Conservation (phyloP, 2,797 vertebrate species). For the Eospalax fontanierii region DNA sequence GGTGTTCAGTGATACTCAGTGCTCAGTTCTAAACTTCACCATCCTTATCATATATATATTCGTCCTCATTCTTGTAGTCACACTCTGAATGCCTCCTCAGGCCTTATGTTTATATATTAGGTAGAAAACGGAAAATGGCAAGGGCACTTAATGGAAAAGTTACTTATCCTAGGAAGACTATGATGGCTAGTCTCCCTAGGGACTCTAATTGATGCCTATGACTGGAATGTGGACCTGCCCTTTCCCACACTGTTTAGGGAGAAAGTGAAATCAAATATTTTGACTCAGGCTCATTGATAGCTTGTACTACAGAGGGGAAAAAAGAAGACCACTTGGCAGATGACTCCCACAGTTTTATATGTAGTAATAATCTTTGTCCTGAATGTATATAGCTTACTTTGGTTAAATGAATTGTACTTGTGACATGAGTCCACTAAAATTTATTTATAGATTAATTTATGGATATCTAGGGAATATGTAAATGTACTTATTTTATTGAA, state of each 20-base stretch:
- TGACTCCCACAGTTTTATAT: neutral
- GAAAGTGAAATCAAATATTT: neutral
- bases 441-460: constrained; percentile 37
- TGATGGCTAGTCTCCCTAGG: neutral
- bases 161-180: neutral
- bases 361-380: neutral
- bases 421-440: neutral
- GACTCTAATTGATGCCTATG: neutral
- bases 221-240: neutral
- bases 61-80: no score
- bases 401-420: neutral
- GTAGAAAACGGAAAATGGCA: neutral
- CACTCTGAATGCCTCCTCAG: no score
- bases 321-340: neutral
- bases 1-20: no score
- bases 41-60: no score
- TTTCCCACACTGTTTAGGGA: neutral
- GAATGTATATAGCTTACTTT: neutral
- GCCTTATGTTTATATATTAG: no score
- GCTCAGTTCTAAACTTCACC: no score
- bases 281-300: neutral
- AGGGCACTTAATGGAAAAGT: neutral
- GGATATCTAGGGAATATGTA: neutral
- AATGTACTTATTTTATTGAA: constrained; percentile 27
- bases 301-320: neutral